Evolutionary conservation across 2,113 vertebrate genomes (phyloP).

Genomic region (Oxyura jamaicensis): DNA sequence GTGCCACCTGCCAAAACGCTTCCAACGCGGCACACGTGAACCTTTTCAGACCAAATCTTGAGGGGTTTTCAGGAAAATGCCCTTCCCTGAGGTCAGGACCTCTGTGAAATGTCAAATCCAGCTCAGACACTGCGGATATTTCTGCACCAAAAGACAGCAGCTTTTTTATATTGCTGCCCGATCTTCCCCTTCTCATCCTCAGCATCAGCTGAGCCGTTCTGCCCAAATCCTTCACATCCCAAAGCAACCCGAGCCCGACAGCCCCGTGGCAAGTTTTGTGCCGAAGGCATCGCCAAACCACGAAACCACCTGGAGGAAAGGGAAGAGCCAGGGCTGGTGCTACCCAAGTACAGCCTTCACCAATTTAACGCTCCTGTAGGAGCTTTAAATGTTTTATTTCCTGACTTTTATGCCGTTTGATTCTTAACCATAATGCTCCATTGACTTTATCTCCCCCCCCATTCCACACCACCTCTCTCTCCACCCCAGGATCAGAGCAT

Average conservation of each 20-base stretch:
- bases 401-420: neutral
- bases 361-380: neutral
- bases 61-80: neutral
- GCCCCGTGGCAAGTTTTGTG: too few relatives aligned
- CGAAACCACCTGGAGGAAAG: neutral
- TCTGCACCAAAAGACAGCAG: neutral
- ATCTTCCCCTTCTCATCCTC: neutral
- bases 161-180: neutral
- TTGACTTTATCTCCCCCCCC: neutral
- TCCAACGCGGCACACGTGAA: fast-evolving
- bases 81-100: neutral
- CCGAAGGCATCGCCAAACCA: neutral
- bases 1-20: neutral
- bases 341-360: neutral
- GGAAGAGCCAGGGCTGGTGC: neutral
- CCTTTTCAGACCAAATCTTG: neutral
- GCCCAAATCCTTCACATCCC: neutral
- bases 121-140: neutral
- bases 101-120: neutral
- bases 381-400: constrained; percentile 44
- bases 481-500: neutral
- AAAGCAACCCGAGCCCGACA: neutral
- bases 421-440: constrained; percentile 12
- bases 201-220: neutral
- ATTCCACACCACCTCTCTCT: neutral